Evolutionary conservation across 2,113 vertebrate species (phyloP).

Genomic region (Setophaga coronata): DNA sequence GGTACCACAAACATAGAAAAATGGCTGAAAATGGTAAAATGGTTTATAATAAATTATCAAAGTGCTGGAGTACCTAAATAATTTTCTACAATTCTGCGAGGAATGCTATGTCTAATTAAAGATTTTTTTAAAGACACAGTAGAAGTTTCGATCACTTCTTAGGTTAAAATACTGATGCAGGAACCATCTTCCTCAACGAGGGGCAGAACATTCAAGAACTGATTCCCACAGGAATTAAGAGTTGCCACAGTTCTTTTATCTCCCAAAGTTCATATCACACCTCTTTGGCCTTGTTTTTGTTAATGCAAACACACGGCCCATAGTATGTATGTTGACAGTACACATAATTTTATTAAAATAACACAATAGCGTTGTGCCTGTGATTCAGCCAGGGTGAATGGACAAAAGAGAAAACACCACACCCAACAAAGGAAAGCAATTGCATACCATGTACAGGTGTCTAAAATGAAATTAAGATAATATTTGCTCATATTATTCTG

Average conservation of each 20-base stretch:
- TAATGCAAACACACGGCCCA: not conserved
- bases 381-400: not conserved
- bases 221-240: not conserved
- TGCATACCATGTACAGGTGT: not conserved
- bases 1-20: not conserved
- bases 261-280: not conserved
- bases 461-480: constrained; percentile 28
- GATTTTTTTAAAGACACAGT: not conserved
- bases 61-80: not conserved
- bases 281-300: not conserved
- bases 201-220: not conserved
- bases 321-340: not conserved
- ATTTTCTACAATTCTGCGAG: not conserved
- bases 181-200: not conserved
- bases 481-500: constrained; percentile 39
- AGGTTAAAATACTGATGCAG: not conserved
- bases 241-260: not conserved
- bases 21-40: not conserved
- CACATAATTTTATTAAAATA: constrained; percentile 30
- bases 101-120: not conserved
- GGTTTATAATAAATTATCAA: not conserved
- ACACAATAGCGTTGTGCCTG: not conserved
- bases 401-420: not conserved
- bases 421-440: constrained; percentile 22
- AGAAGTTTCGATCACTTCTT: not conserved